Base-by-base conservation (phyloP, 2,113 vertebrate species). In the Narcine bancroftii region DNA sequence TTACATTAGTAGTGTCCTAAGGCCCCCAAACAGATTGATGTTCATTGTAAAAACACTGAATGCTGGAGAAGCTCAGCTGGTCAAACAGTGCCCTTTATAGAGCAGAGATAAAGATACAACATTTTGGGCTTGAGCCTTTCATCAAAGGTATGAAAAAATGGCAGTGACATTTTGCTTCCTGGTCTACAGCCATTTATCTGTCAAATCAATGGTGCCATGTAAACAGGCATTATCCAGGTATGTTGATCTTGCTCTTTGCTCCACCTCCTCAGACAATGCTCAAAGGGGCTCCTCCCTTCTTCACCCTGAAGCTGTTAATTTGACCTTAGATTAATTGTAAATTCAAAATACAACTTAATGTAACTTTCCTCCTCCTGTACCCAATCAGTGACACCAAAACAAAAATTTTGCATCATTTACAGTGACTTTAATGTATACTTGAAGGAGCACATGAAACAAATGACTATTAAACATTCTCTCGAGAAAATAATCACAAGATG, bases 401-500 rank as follows among this genome's bases (percentile, higher is more conserved):
- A 36, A n/a, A 56, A 53, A 13, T 53, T 85, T 60, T 33, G 60
- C 60, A n/a, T 47, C 45, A 39, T 4, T 24, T 3, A 21, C n/a
- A 21, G 33, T 87, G 53, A 60, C 53, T 60, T 60, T 56, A 87
- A 60, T 17, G 17, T 63, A 87, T 60, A 87, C n/a, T 36, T 87
- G n/a, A 17, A 60, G 33, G 15, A 60, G 81, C 33, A 85, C 36
- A 81, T 81, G 77, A 81, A 81, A 53, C 45, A 85, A 85, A 85
- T 60, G 53, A 36, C 15, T n/a, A 19, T 5, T 21, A 87, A 75
- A 60, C 33, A 60, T 87, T 87, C 29, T 60, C 53, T 39, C 2
- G 15, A 7, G 81, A 87, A 87, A 79, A 79, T 79, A 47, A 85
- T 85, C n/a, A 87, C 53, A 60, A n/a, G 15, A 36, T 63, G 81